These are phyloP conservation scores for Heliothis subflexa DNA, from an alignment of 1,140 invertebrate genomes.

Conservation along the genomic window DNA sequence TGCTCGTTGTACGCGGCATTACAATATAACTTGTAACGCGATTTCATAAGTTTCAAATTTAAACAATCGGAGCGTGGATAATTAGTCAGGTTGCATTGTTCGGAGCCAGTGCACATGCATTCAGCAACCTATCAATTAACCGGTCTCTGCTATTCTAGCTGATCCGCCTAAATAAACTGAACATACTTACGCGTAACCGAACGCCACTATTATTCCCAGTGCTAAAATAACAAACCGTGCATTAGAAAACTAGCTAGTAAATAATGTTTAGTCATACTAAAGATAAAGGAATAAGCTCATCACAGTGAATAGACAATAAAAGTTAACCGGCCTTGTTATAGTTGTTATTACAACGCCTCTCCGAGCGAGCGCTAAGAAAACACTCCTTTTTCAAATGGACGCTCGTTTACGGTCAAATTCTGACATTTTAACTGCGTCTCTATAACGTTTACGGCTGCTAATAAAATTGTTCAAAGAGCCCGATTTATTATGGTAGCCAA, in stretches of 20 bases:
- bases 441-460: slow-evolving; percentile 74
- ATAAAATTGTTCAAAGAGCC: slow-evolving; percentile 78
- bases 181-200: slow-evolving; percentile 52
- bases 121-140: slow-evolving; percentile 79
- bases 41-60: slow-evolving; percentile 84
- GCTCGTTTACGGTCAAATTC: slow-evolving; percentile 79
- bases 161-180: slow-evolving; percentile 79
- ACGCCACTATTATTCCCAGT: slow-evolving; percentile 58
- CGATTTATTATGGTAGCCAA: slow-evolving; percentile 70
- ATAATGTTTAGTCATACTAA: slow-evolving; percentile 78
- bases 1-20: slow-evolving; percentile 48
- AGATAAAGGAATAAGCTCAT: slow-evolving; percentile 82
- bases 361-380: slow-evolving; percentile 73
- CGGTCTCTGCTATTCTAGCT: slow-evolving; percentile 59
- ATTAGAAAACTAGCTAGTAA: slow-evolving; percentile 60
- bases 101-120: slow-evolving; percentile 78
- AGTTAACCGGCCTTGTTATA: slow-evolving; percentile 75
- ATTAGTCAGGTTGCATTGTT: slow-evolving; percentile 79
- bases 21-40: slow-evolving; percentile 64
- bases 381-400: slow-evolving; percentile 78
- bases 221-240: slow-evolving; percentile 76
- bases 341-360: slow-evolving; percentile 74
- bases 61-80: slow-evolving; percentile 81
- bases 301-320: slow-evolving; percentile 81
- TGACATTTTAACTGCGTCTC: slow-evolving; percentile 81